Evolutionary conservation across 37 sponge, comb jelly and placozoan genomes (phyloP).

Genomic region (Mnemiopsis leidyi): DNA sequence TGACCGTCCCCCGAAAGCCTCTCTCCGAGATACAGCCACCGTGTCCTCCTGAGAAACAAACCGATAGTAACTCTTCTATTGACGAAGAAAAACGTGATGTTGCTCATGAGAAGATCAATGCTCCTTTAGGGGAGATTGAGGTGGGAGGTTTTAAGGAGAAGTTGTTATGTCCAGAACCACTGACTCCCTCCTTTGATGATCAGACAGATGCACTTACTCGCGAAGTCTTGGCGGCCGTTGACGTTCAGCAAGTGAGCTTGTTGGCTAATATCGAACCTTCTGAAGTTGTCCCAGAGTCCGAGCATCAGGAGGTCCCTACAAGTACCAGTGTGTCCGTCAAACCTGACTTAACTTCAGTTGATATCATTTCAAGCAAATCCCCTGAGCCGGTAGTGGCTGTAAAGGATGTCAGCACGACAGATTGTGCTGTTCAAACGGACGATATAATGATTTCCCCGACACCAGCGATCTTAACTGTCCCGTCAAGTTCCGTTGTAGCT

Average conservation of each 20-base stretch:
- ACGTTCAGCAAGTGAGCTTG: neutral
- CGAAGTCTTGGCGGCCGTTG: neutral
- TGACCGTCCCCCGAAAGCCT: neutral
- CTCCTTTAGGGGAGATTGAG: neutral
- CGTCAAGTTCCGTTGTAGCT: too few species aligned
- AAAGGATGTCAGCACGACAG: neutral
- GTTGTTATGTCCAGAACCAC: neutral
- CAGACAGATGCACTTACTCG: neutral
- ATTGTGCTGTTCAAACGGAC: neutral
- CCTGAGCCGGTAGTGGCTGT: too few species aligned
- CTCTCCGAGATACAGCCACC: neutral
- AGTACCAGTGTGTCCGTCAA: too few species aligned
- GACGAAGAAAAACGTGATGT: neutral
- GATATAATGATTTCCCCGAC: too few species aligned
- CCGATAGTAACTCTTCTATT: neutral
- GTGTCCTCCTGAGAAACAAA: neutral
- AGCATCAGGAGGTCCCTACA: too few species aligned
- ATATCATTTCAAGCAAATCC: too few species aligned
- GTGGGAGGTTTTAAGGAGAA: neutral
- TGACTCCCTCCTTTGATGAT: neutral
- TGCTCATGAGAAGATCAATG: neutral
- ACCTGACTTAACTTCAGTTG: too few species aligned
- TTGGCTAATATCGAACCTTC: too few species aligned
- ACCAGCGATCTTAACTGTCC: too few species aligned
- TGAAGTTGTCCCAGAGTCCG: too few species aligned